A percentile compares a stretch with the other conserved stretches of the same genome.
Evolutionary conservation across 2,113 vertebrate species (phyloP).

Genomic region (Notechis scutatus): DNA sequence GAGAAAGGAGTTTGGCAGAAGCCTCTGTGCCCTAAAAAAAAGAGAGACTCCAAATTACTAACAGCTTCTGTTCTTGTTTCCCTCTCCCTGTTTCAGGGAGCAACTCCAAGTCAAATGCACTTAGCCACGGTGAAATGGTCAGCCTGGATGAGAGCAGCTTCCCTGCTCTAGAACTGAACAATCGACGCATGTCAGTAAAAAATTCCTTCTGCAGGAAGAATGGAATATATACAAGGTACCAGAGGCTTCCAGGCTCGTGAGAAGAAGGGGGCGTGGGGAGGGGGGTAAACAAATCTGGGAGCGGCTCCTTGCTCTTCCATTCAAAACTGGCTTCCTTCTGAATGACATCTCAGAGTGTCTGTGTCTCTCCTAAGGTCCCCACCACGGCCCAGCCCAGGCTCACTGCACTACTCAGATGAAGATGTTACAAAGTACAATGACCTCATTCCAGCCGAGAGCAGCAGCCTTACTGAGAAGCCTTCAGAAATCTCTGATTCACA

Average conservation of each 20-base stretch:
- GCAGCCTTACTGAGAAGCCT: conserved; percentile 94
- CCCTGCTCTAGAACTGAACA: conserved; percentile 93
- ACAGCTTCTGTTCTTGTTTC: background rate
- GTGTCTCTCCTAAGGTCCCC: conserved; percentile 77
- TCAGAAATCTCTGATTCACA: conserved; percentile 95
- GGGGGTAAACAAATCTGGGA: background rate
- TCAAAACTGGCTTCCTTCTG: background rate
- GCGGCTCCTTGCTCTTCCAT: background rate
- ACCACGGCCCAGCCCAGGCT: conserved; percentile 91
- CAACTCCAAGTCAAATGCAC: conserved; percentile 82
- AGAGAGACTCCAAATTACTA: background rate
- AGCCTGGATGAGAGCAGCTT: conserved; percentile 94
- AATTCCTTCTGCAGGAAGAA: conserved; percentile 97
- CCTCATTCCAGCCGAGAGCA: conserved; percentile 92
- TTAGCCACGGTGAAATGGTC: conserved; percentile 93
- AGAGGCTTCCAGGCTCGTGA: background rate
- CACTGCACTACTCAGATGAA: conserved; percentile 94
- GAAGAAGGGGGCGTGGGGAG: accelerated
- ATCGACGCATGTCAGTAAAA: conserved; percentile 91
- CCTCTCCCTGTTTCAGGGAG: conserved; percentile 70
- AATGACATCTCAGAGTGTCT: background rate
- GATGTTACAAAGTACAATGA: conserved; percentile 97
- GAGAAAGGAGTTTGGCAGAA: background rate
- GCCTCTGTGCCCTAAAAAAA: background rate
- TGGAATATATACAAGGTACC: conserved; percentile 91